Percentiles rank a stretch among this genome's conserved stretches.
phyloP scores from a whole-genome alignment of 1,140 invertebrate genomes.

The Drosophila lacertosa region DNA sequence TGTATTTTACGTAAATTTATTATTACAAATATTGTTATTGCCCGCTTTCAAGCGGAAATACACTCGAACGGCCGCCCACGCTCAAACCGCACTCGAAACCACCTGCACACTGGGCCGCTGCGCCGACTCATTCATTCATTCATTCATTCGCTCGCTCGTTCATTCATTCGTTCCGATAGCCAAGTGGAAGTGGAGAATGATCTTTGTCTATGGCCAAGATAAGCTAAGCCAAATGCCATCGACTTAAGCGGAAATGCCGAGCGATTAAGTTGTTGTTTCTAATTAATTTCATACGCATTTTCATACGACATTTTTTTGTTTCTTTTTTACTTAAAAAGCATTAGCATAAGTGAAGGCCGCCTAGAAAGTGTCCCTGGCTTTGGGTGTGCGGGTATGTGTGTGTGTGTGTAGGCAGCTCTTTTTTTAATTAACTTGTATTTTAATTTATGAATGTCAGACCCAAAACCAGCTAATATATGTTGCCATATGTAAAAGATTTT shows the following conservation, averaged over 20 bases:
- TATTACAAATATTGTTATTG: slow-evolving; percentile 82
- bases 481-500: background rate
- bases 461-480: background rate
- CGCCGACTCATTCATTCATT: slow-evolving; percentile 46
- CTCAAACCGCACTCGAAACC: slow-evolving; percentile 39
- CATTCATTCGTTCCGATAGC: slow-evolving; percentile 30
- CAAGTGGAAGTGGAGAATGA: slow-evolving; percentile 65
- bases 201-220: slow-evolving; percentile 43
- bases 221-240: slow-evolving; percentile 47
- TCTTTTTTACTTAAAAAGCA: slow-evolving; percentile 46
- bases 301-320: slow-evolving; percentile 24
- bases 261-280: slow-evolving; percentile 72
- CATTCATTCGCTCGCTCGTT: slow-evolving; percentile 19
- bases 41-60: slow-evolving; percentile 80
- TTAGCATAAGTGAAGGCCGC: slow-evolving; percentile 67
- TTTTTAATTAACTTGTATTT: slow-evolving; percentile 51
- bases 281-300: slow-evolving; percentile 55
- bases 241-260: slow-evolving; percentile 66
- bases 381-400: slow-evolving; percentile 28
- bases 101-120: slow-evolving; percentile 63
- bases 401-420: slow-evolving; percentile 23
- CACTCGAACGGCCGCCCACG: slow-evolving; percentile 68
- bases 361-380: slow-evolving; percentile 41
- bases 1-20: slow-evolving; percentile 80
- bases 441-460: slow-evolving; percentile 56